Evolutionary conservation across 2,888 invertebrate species (phyloP).

Genomic region (Glyphotaelius pellucidus): DNA sequence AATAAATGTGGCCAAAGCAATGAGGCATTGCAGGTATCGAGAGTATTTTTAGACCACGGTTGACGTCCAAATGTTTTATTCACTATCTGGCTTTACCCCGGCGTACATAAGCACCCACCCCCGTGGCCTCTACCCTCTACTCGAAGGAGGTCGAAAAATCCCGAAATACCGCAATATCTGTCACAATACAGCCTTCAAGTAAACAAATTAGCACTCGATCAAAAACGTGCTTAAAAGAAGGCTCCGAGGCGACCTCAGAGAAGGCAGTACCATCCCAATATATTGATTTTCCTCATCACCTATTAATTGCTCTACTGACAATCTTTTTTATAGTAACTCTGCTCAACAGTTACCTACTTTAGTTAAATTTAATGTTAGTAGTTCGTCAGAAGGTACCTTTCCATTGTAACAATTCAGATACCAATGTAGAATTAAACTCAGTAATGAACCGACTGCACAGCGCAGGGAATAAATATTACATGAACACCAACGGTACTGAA

Average conservation of each 20-base stretch:
- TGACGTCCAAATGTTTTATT: not conserved
- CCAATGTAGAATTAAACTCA: too few species aligned
- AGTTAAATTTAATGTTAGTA: not conserved
- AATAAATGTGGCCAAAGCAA: not conserved
- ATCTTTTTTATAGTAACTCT: not conserved
- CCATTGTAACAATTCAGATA: too few species aligned
- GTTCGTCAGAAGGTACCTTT: too few species aligned
- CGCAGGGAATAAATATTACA: too few species aligned
- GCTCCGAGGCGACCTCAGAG: not conserved
- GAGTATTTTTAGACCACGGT: not conserved
- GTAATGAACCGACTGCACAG: too few species aligned
- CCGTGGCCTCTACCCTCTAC: not conserved
- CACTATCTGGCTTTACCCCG: not conserved
- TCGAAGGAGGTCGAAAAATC: not conserved
- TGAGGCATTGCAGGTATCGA: not conserved
- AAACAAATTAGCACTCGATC: not conserved
- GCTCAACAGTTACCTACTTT: not conserved
- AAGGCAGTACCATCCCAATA: slow-evolving; percentile 23
- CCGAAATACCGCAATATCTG: not conserved
- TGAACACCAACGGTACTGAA: too few species aligned
- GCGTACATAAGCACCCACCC: not conserved
- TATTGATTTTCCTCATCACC: slow-evolving; percentile 17
- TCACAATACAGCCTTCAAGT: not conserved
- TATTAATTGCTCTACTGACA: not conserved
- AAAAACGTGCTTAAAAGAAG: not conserved